phyloP scores from a whole-genome alignment of 2,888 invertebrate species.

The Chrysolina haemoptera region DNA sequence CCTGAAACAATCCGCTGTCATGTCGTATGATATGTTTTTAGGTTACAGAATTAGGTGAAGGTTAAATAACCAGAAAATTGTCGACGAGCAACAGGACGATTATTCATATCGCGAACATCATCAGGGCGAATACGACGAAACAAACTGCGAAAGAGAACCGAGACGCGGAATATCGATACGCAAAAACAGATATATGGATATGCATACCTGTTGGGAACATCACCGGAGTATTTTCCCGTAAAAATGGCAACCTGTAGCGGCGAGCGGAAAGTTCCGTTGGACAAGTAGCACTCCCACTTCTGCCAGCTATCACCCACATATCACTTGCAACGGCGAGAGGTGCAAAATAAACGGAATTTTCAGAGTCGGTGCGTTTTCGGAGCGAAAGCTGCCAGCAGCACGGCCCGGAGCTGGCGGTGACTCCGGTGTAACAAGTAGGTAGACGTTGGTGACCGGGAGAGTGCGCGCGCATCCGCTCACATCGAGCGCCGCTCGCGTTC shows the following conservation, averaged over 20 bases:
- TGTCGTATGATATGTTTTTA: neutral
- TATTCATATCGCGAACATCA: neutral
- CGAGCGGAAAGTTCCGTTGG: conserved; percentile 29
- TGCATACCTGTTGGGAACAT: conserved; percentile 39
- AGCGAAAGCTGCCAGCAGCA: conserved; percentile 61
- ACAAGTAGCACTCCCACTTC: conserved; percentile 37
- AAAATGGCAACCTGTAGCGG: conserved; percentile 51
- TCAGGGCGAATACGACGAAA: neutral
- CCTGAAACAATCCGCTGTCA: neutral
- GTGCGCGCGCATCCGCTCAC: conserved; percentile 61
- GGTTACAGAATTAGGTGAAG: conserved; percentile 22
- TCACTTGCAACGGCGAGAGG: conserved; percentile 43
- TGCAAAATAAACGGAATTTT: conserved; percentile 25
- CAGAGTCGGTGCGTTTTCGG: conserved; percentile 48
- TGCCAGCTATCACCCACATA: conserved; percentile 50
- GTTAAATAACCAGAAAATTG: conserved; percentile 21
- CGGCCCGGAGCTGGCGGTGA: conserved; percentile 66
- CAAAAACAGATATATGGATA: neutral
- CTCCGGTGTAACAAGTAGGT: conserved; percentile 70
- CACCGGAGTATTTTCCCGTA: conserved; percentile 22
- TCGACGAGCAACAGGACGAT: neutral
- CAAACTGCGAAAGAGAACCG: conserved; percentile 6
- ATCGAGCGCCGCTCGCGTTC: conserved; percentile 26
- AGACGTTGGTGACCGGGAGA: conserved; percentile 65
- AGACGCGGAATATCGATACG: neutral